Conservation (phyloP, 2,888 invertebrate genomes). For the Cheilosia scutellata region DNA sequence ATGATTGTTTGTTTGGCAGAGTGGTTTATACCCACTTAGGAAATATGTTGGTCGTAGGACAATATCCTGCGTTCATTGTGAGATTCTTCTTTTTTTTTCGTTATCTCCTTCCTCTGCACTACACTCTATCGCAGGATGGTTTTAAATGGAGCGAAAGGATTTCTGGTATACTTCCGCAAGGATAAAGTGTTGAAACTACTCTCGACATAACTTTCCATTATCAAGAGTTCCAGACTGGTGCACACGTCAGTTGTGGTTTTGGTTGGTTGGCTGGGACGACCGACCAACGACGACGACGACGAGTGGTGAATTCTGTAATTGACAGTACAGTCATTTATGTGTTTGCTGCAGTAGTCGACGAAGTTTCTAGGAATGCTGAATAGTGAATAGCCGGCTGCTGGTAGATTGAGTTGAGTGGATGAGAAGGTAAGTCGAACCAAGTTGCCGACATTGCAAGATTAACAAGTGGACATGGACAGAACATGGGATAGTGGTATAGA, state of each 20-base stretch:
- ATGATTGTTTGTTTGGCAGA: slow-evolving; percentile 67
- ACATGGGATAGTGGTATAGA: background rate
- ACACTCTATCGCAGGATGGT: slow-evolving; percentile 28
- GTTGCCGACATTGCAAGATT: slow-evolving; percentile 37
- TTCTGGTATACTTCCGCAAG: slow-evolving; percentile 57
- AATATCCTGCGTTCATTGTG: slow-evolving; percentile 28
- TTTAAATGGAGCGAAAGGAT: slow-evolving; percentile 73
- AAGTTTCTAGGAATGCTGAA: slow-evolving; percentile 3
- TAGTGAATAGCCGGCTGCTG: slow-evolving; percentile 2
- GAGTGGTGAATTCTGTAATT: slow-evolving; percentile 59
- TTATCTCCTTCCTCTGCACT: background rate
- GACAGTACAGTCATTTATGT: slow-evolving; percentile 72
- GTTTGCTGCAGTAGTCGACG: slow-evolving; percentile 33
- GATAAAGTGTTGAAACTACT: slow-evolving; percentile 75
- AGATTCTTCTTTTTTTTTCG: background rate
- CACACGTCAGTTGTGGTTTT: slow-evolving; percentile 60
- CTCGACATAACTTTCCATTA: slow-evolving; percentile 75
- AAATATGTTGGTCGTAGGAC: slow-evolving; percentile 59
- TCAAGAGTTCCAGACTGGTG: slow-evolving; percentile 73
- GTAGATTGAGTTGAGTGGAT: slow-evolving; percentile 1
- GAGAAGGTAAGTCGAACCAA: background rate
- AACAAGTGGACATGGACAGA: slow-evolving; percentile 21
- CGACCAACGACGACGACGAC: background rate
- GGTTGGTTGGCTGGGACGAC: background rate
- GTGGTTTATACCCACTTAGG: slow-evolving; percentile 63